A percentile compares a stretch with the other conserved stretches of the same genome.
These are phyloP conservation scores for Phaetusa simplex DNA, from an alignment of 2,113 vertebrate genomes.

Conservation along the genomic window DNA sequence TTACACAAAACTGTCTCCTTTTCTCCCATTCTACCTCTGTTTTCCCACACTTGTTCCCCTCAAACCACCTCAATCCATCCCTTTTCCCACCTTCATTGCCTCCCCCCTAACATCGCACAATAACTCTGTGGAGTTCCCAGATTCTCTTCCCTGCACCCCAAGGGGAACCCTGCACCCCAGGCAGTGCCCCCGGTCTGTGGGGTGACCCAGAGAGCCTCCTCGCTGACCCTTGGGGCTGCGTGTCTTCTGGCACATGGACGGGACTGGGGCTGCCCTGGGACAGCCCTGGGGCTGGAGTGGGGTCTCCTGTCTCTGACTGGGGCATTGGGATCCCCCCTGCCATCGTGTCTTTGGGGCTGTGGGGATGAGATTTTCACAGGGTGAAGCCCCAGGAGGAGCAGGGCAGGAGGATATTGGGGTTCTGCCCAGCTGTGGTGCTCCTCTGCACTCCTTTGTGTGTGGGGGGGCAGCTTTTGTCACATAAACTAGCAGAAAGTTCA, in stretches of 20 bases:
- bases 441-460: neutral
- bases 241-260: neutral
- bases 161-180: neutral
- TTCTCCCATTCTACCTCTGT: neutral
- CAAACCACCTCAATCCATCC: neutral
- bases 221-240: accelerated
- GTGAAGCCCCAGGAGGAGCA: neutral
- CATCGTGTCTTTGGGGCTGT: accelerated
- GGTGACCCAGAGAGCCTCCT: neutral
- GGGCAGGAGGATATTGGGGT: neutral
- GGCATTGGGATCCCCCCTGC: accelerated
- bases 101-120: neutral
- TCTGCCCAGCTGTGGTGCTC: neutral
- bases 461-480: neutral
- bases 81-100: neutral
- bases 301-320: neutral
- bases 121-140: neutral
- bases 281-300: neutral
- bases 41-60: neutral
- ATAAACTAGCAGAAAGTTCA: neutral
- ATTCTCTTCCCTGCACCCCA: neutral
- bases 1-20: neutral
- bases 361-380: neutral
- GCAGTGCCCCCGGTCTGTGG: no score
- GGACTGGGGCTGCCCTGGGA: neutral